A percentile compares a stretch with the other conserved stretches of the same genome.
Evolutionary conservation across 2,888 invertebrate genomes (phyloP).

Genomic region (Prenolepis imparis): DNA sequence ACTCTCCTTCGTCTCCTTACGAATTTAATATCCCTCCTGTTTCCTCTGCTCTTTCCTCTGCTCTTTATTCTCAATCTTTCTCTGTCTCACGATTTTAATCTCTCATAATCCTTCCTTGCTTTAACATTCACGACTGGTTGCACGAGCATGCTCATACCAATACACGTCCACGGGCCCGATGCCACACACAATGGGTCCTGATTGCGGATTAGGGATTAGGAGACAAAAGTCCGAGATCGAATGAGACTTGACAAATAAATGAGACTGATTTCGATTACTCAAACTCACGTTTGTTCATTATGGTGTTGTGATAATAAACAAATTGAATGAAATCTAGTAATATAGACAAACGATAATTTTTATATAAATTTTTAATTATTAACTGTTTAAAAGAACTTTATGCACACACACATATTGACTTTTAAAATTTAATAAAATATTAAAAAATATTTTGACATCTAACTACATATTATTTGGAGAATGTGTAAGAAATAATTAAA

Average conservation of each 20-base stretch:
- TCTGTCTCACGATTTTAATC: constrained; percentile 77
- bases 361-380: neutral
- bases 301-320: neutral
- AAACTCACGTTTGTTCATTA: constrained; percentile 12
- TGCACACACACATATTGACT: neutral
- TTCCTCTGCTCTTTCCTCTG: constrained; percentile 46
- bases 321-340: neutral
- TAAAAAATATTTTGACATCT: neutral
- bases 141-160: constrained; percentile 73
- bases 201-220: constrained; percentile 84
- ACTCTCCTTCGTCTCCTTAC: constrained; percentile 46
- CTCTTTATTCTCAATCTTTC: constrained; percentile 45
- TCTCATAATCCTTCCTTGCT: constrained; percentile 78
- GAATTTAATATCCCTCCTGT: constrained; percentile 29
- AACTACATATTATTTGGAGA: neutral
- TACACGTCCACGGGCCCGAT: constrained; percentile 72
- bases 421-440: neutral
- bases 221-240: constrained; percentile 78
- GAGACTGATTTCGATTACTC: constrained; percentile 54
- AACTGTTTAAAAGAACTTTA: neutral
- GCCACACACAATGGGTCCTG: constrained; percentile 83
- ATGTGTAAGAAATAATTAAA: neutral
- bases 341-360: neutral
- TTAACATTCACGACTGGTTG: constrained; percentile 68
- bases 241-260: constrained; percentile 58